Base-by-base conservation (phyloP, 2,113 vertebrate species). In the Atlantisia rogersi region DNA sequence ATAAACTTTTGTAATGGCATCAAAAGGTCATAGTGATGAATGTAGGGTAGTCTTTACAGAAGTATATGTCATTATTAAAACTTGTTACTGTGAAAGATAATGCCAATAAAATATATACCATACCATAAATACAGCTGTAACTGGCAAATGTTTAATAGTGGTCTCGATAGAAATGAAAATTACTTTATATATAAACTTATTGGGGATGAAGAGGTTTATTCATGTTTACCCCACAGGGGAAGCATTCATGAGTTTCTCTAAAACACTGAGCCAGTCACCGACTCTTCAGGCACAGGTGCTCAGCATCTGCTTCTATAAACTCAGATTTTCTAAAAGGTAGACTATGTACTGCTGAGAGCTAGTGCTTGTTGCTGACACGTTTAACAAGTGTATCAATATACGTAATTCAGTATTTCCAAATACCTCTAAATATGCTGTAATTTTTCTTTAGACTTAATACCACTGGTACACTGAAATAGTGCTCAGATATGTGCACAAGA, bases 1-100 rank as follows among this genome's bases (percentile, higher is more conserved):
- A 9, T 75, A 17, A 42, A 26, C 21, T 85, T 68, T n/a, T 21
- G 14, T 16, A 39, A 25, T 37, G 37, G 10, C 14, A n/a, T 68
- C 40, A 53, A 59, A 81, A 58, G 29, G 25, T 52, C 1, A 1
- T 35, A 70, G 9, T 73, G 69, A 52, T 70, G 35, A 79, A 74
- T 0, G 0, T 32, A 46, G n/a, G 26, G 31, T 3, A 50, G 22
- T 48, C 20, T 80, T 88, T 62, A 37, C 11, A 31, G 52, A 86
- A 9, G 9, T 39, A 35, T 63, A 15, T 60, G 17, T 46, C 25
- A 17, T 11, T 53, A 50, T 24, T 63, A 46, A 65, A 56, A 69
- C 22, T 37, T 69, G 8, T 68, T 77, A 42, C 7, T 1, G 1
- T 62, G 37, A 62, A 77, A 78, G 24, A 18, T 35, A 52, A 58